Evolutionary conservation across 92 coral and sea anemone genomes (phyloP), one percentile per base, ranked within the genome.

Genomic region (Bergia sp.): DNA sequence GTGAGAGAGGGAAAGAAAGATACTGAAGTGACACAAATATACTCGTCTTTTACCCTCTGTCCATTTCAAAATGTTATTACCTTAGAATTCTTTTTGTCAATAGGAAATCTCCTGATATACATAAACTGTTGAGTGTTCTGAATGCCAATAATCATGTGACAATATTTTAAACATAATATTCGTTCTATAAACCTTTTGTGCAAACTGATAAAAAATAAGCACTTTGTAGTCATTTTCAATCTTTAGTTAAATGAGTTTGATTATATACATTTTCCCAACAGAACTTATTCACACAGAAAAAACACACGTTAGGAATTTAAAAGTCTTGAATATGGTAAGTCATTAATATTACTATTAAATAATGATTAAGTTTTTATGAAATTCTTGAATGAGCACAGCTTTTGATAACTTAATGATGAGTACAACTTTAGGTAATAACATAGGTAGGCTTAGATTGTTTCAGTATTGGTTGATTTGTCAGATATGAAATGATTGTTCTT

Each of bases 241-340:
- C n/a, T 36, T 23, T 73, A 73, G 16, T 8, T 9, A 36, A 73
- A 36, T 18, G 41, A 39, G 4, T 50, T 79, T 49, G 11, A 41
- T n/a, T 58, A 10, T 23, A 37, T 78, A 43, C 9, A 86, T 82
- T 71, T 79, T 86, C 58, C 80, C 89, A 58, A 50, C 91, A 97
- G 99, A 97, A 90, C 99, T 97, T 89, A 94, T 97, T 75, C 94
- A 97, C 82, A 97, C 99, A 45, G 99, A 97, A 89, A 96, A 94
- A 88, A 94, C 97, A 3, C 99, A 97, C 41, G 99, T 97, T 42
- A 94, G 99, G 88, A 97, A 93, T 91, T 91, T 97, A 71, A 97
- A 97, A 96, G 99, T 97, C 76, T 82, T 97, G 82, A 90, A 93
- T 87, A 93, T 93, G 93, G 99, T 97, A 91, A 91, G 94, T 21